Evolutionary conservation across 2,113 vertebrate genomes (phyloP).

Genomic region (Brienomyrus longianalis): DNA sequence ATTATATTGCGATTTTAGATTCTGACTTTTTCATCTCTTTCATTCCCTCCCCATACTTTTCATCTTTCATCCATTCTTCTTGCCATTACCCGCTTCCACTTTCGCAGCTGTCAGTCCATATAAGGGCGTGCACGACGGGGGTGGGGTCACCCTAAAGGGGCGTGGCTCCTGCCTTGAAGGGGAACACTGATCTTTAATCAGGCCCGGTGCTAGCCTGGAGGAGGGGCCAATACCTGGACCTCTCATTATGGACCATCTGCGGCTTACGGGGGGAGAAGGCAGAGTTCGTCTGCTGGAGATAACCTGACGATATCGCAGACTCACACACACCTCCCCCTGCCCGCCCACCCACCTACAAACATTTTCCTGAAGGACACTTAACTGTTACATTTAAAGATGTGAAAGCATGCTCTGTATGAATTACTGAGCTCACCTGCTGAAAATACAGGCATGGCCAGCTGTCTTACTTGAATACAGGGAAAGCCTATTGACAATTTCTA

Average conservation of each 20-base stretch:
- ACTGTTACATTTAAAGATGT: background rate
- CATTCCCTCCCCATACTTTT: background rate
- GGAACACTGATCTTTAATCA: background rate
- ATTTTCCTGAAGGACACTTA: background rate
- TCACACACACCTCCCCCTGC: background rate
- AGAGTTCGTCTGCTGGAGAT: background rate
- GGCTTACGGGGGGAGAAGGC: background rate
- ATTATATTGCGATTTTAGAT: background rate
- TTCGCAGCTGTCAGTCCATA: background rate
- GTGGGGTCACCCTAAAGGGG: background rate
- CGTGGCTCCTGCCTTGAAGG: background rate
- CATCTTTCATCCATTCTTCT: background rate
- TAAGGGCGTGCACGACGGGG: background rate
- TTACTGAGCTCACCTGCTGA: background rate
- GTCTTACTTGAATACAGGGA: background rate
- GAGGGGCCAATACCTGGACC: background rate
- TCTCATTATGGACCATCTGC: background rate
- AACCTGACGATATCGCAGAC: background rate
- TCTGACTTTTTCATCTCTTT: background rate
- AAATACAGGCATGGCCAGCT: background rate
- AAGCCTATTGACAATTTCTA: background rate
- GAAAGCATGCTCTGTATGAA: background rate
- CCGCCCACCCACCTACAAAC: background rate
- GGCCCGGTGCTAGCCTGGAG: background rate
- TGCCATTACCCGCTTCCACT: background rate